phyloP scores from a whole-genome alignment of 92 coral and sea anemone genomes.

The Heteractis magnifica region DNA sequence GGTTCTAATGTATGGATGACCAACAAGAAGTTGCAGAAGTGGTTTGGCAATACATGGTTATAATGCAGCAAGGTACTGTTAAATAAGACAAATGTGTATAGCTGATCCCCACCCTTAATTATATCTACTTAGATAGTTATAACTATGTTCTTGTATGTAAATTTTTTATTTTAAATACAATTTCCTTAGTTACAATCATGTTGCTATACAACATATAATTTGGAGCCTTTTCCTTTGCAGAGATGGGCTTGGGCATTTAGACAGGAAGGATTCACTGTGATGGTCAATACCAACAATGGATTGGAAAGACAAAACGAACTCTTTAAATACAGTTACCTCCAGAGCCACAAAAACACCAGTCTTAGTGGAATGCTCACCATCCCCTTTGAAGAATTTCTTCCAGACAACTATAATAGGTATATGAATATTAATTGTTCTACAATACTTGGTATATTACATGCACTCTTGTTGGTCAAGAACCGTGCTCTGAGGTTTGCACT shows the following conservation, averaged over 20 bases:
- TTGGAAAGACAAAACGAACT: conserved; percentile 57
- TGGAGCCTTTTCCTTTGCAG: conserved; percentile 11
- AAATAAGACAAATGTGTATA: no score
- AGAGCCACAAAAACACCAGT: conserved; percentile 37
- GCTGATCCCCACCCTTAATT: no score
- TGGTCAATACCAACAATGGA: conserved; percentile 65
- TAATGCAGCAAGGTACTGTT: not conserved
- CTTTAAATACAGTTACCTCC: conserved; percentile 55
- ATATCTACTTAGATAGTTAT: no score
- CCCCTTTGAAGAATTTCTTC: conserved; percentile 56
- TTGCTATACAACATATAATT: no score
- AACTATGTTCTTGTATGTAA: no score
- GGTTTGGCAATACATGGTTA: not conserved
- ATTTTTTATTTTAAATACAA: no score
- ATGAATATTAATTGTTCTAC: no score
- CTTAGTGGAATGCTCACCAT: conserved; percentile 54
- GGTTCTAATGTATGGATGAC: conserved; percentile 28
- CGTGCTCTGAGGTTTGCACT: no score
- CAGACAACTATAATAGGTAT: conserved; percentile 67
- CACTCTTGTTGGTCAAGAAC: no score
- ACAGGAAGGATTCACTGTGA: conserved; percentile 32
- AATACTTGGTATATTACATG: no score
- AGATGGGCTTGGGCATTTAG: conserved; percentile 66
- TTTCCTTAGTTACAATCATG: no score
- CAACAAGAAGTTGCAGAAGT: not conserved